Percentiles rank a stretch among this genome's conserved stretches.
phyloP scores from a whole-genome alignment of 1,140 invertebrate genomes.

The Bicyclus anynana region DNA sequence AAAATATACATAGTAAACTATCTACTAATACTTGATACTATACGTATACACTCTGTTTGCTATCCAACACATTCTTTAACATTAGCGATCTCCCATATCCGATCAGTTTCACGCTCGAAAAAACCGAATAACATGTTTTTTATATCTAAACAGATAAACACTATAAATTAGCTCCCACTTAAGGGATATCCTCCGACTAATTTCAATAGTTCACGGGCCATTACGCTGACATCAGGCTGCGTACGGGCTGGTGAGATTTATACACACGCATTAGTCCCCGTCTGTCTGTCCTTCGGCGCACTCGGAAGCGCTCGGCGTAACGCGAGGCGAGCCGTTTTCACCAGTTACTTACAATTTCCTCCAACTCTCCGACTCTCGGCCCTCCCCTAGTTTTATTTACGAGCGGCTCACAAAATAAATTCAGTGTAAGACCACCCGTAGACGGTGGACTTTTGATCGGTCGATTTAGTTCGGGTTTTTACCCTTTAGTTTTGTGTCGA shows the following conservation, averaged over 20 bases:
- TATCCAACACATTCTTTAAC: too few species aligned
- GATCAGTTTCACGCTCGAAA: too few species aligned
- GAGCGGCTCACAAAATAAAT: conserved; percentile 45
- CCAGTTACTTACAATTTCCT: conserved; percentile 52
- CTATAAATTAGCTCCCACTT: background rate
- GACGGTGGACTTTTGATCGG: background rate
- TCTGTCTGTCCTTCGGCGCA: conserved; percentile 26
- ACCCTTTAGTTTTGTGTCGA: too few species aligned
- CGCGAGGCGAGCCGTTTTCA: conserved; percentile 28
- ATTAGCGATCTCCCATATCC: too few species aligned
- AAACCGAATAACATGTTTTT: too few species aligned
- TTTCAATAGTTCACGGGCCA: conserved; percentile 24
- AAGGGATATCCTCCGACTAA: conserved; percentile 6
- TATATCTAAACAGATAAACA: too few species aligned
- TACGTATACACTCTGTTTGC: too few species aligned
- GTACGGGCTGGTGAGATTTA: conserved; percentile 21
- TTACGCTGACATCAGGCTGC: conserved; percentile 22
- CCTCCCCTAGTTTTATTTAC: conserved; percentile 40
- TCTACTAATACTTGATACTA: too few species aligned
- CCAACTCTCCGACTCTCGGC: too few species aligned
- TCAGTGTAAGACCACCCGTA: conserved; percentile 10
- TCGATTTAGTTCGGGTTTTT: background rate
- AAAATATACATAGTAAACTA: too few species aligned
- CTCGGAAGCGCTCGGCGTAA: conserved; percentile 30
- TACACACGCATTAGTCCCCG: conserved; percentile 23